A percentile compares a stretch with the other conserved stretches of the same genome.
These are phyloP conservation scores for Nymphalis urticae DNA, from an alignment of 2,888 invertebrate genomes.

Conservation along the genomic window DNA sequence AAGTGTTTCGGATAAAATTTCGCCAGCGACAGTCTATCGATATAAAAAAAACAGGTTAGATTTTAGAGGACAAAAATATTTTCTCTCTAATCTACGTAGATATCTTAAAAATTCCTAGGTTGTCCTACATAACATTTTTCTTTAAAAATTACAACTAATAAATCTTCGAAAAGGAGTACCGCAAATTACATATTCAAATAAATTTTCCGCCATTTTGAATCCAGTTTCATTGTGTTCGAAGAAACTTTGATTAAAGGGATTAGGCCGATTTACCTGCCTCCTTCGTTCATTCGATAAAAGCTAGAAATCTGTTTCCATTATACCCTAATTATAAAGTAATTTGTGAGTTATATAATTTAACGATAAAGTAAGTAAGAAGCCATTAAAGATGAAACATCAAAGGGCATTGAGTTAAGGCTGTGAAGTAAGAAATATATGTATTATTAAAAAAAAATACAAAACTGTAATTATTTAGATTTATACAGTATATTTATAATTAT, in stretches of 20 bases:
- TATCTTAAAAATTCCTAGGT: neutral
- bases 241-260: constrained; percentile 37
- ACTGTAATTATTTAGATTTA: no score
- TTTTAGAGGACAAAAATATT: no score
- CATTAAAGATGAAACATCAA: neutral
- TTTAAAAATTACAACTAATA: constrained; percentile 1
- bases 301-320: constrained; percentile 20
- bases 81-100: no score
- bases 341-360: neutral
- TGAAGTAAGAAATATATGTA: no score
- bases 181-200: constrained; percentile 30
- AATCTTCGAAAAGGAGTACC: constrained; percentile 8
- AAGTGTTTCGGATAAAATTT: no score
- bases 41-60: no score
- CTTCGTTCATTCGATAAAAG: constrained; percentile 27
- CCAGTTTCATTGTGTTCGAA: constrained; percentile 31
- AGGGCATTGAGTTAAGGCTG: no score
- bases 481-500: no score
- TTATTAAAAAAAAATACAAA: no score
- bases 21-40: no score
- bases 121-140: neutral
- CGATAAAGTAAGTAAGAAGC: neutral
- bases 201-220: constrained; percentile 32
- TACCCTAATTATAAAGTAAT: neutral
- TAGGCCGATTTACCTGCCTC: constrained; percentile 35